phyloP scores from a whole-genome alignment of 2,888 invertebrate genomes.

The Scelioninae gen. 1 region DNA sequence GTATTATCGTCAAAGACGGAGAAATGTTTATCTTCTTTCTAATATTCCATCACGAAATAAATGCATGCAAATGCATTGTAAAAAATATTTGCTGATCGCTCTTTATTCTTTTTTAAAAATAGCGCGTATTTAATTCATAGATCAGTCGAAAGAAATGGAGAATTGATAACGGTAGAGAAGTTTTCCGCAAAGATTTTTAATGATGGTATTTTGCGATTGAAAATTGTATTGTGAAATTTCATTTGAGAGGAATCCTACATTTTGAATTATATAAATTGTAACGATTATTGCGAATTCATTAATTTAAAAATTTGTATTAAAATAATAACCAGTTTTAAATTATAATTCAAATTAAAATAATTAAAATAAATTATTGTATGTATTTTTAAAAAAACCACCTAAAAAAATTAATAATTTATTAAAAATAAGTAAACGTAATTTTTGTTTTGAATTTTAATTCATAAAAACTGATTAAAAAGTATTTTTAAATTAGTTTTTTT shows the following conservation, averaged over 20 bases:
- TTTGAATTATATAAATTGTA: too few species aligned
- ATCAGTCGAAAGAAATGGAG: background rate
- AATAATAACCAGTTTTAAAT: too few species aligned
- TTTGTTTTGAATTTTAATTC: too few species aligned
- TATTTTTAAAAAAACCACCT: too few species aligned
- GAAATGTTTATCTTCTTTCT: conserved; percentile 60
- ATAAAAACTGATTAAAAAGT: too few species aligned
- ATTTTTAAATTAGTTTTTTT: too few species aligned
- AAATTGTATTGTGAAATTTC: background rate
- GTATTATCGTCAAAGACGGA: conserved; percentile 31
- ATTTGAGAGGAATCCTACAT: background rate
- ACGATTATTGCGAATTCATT: too few species aligned
- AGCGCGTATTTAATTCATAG: conserved; percentile 28
- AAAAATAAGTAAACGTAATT: too few species aligned
- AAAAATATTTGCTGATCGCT: conserved; percentile 54
- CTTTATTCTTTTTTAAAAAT: conserved; percentile 42
- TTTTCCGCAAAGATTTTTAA: background rate
- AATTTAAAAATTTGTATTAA: too few species aligned
- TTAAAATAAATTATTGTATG: too few species aligned
- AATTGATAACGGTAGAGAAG: background rate
- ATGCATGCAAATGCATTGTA: conserved; percentile 51
- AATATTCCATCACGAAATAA: conserved; percentile 61
- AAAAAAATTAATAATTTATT: too few species aligned
- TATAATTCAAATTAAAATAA: too few species aligned
- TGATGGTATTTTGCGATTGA: background rate